phyloP scores from a whole-genome alignment of 2,113 vertebrate genomes.

The Heterochromis multidens region DNA sequence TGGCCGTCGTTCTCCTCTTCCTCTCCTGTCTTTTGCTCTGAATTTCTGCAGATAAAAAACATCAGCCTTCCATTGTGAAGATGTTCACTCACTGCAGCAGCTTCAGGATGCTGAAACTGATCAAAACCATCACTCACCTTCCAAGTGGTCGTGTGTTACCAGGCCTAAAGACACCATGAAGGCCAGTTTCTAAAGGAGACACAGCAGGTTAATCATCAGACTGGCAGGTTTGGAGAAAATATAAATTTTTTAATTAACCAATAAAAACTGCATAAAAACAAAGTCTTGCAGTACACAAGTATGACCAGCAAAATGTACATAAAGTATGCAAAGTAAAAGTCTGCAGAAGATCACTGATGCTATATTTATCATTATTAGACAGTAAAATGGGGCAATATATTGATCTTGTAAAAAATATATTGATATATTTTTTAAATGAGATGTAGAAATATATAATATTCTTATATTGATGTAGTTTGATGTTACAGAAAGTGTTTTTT shows the following conservation, averaged over 20 bases:
- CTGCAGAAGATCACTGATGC: neutral
- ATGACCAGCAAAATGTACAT: neutral
- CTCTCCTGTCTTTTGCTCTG: constrained; percentile 97
- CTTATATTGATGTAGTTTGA: neutral
- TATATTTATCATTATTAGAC: too few relatives aligned
- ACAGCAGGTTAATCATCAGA: neutral
- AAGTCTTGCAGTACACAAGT: neutral
- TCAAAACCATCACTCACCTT: constrained; percentile 78
- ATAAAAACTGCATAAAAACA: neutral
- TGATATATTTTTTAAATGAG: neutral
- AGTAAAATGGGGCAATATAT: neutral
- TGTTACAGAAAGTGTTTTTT: too few relatives aligned
- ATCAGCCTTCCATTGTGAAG: neutral
- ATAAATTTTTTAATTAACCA: too few relatives aligned
- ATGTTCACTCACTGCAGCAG: neutral
- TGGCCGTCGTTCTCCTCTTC: constrained; percentile 97
- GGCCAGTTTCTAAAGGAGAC: constrained; percentile 88
- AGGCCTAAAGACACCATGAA: constrained; percentile 98
- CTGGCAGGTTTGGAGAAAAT: neutral
- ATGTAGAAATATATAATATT: neutral
- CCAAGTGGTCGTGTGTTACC: constrained; percentile 95
- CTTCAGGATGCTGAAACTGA: neutral
- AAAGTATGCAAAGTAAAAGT: neutral
- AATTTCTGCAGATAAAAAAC: constrained; percentile 82
- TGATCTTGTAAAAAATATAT: neutral